Evolutionary conservation across 2,888 invertebrate species (phyloP).

Genomic region (Napeogenes inachia): DNA sequence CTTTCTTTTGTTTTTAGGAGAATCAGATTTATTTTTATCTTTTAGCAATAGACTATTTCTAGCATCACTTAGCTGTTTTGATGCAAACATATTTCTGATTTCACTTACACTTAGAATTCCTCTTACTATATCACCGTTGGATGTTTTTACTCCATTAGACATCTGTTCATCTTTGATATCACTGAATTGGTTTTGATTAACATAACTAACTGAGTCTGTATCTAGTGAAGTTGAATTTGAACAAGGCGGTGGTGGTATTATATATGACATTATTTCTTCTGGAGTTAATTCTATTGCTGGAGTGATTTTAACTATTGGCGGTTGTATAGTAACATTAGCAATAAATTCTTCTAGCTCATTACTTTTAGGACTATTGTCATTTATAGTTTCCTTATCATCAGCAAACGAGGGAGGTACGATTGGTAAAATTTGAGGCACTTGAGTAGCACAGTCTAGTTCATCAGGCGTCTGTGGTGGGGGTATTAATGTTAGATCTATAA

Average conservation of each 20-base stretch:
- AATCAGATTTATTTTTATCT: conserved; percentile 69
- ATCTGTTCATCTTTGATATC: conserved; percentile 48
- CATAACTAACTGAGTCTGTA: conserved; percentile 62
- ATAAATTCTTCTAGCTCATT: conserved; percentile 88
- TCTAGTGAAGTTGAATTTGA: conserved; percentile 72
- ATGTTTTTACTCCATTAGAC: conserved; percentile 46
- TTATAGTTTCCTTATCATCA: conserved; percentile 73
- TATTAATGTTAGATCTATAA: conserved; percentile 92
- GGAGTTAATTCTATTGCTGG: conserved; percentile 87
- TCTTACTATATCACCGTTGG: conserved; percentile 72
- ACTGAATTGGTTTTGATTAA: conserved; percentile 59
- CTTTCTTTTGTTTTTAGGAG: conserved; percentile 69
- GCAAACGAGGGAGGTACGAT: conserved; percentile 87
- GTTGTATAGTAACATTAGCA: conserved; percentile 88
- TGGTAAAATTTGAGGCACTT: conserved; percentile 82
- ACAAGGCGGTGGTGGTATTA: conserved; percentile 85
- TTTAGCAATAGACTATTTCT: conserved; percentile 71
- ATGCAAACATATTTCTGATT: conserved; percentile 72
- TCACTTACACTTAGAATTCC: conserved; percentile 78
- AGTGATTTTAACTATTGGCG: conserved; percentile 85
- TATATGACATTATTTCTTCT: conserved; percentile 90
- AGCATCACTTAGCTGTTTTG: conserved; percentile 71
- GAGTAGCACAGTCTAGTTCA: conserved; percentile 82
- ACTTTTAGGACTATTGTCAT: conserved; percentile 61
- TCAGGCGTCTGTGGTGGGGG: conserved; percentile 92